Percentiles rank a stretch among this genome's conserved stretches.
Conservation (phyloP, 2,113 vertebrate species). For the Rhineura floridana region DNA sequence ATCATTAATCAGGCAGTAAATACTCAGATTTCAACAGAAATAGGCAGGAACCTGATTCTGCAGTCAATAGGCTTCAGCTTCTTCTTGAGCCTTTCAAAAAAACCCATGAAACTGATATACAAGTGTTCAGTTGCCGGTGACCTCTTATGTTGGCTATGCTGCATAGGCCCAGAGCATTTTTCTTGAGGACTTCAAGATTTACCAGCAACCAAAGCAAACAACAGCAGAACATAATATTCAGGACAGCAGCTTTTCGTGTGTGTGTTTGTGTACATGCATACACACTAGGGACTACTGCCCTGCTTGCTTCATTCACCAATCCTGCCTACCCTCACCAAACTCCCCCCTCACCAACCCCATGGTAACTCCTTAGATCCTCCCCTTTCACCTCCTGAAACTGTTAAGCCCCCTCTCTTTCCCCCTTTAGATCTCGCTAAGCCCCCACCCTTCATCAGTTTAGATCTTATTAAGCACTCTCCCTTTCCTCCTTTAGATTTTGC, state of each 20-base stretch:
- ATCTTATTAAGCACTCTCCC: no score
- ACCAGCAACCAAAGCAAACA: background rate
- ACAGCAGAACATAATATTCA: background rate
- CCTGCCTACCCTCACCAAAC: no score
- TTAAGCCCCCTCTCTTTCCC: no score
- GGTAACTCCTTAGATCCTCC: no score
- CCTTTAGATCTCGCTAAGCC: no score
- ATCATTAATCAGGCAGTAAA: slow-evolving; percentile 43
- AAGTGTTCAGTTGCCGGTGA: background rate
- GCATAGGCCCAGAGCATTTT: background rate
- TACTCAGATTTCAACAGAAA: slow-evolving; percentile 11
- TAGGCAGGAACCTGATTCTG: slow-evolving; percentile 3
- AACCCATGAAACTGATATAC: background rate
- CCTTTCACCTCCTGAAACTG: no score
- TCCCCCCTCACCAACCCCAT: no score
- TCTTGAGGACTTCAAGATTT: background rate
- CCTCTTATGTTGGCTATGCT: background rate
- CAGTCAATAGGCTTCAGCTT: background rate
- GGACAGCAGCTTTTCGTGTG: background rate
- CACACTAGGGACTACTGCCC: no score
- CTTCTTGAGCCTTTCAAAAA: background rate
- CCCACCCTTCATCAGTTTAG: no score
- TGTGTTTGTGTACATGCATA: no score
- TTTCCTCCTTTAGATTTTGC: no score
- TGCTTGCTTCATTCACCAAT: no score